Conservation (phyloP, 2,797 vertebrate species). For the Delichon dasypus region DNA sequence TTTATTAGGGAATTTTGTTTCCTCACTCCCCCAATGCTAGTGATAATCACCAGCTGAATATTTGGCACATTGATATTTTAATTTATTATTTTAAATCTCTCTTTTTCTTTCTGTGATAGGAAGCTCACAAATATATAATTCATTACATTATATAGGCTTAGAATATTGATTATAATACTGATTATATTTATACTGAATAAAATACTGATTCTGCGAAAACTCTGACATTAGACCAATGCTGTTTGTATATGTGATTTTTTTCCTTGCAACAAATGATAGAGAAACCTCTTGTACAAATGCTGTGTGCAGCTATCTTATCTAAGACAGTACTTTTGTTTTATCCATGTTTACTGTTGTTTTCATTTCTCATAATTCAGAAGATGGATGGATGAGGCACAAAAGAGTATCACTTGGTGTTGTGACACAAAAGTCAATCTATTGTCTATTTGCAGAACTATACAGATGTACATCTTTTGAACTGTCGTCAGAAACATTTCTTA, state of each 20-base stretch:
- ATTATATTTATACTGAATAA: too few species aligned
- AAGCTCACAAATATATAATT: neutral
- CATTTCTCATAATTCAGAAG: conserved; percentile 4
- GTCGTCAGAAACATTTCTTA: neutral
- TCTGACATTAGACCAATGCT: neutral
- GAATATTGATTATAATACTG: too few species aligned
- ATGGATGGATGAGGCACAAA: neutral
- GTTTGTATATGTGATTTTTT: neutral
- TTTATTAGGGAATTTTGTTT: neutral
- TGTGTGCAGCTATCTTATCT: neutral
- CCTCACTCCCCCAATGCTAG: neutral
- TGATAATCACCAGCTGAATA: neutral
- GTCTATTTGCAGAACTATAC: neutral
- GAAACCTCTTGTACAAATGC: neutral
- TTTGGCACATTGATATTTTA: neutral
- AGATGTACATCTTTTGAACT: conserved; percentile 12
- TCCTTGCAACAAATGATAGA: neutral
- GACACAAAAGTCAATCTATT: neutral
- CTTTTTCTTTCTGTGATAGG: neutral
- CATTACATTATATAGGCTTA: neutral
- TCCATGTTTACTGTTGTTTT: conserved; percentile 21
- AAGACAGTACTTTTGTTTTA: neutral
- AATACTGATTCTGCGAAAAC: neutral
- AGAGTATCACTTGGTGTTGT: neutral
- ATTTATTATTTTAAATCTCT: neutral